Evolutionary conservation across 2,888 invertebrate genomes (phyloP), one percentile per base, ranked within the genome.

Genomic region (Cloeon dipterum): DNA sequence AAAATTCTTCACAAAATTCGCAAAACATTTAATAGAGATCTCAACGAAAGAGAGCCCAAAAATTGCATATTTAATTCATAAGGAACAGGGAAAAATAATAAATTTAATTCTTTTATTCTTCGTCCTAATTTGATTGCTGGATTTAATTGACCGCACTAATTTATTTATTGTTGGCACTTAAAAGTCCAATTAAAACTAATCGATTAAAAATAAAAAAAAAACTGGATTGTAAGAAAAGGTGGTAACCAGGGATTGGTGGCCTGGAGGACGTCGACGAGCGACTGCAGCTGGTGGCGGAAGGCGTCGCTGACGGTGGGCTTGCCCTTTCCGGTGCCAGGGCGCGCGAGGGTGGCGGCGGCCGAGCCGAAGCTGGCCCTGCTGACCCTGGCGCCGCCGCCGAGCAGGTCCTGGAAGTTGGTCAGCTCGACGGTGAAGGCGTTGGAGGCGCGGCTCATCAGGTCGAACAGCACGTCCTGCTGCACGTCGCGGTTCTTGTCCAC

Each of bases 401-500:
- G 46, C 26, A 60, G 47, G 41, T 71, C 72, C 70, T 76, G 74
- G 53, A 68, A 71, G 45, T 65, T 67, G 2, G 70, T 70, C 8
- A 74, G 59, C 48, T 82, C 81, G 49, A 78, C 73, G 1, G 88
- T 77, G 50, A 86, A 85, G 26, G 72, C 70, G 49, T 83, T 82
- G 4, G 69, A 70, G 35, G 86, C 85, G 29, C 82, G 63, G 32
- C 79, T 77, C 62, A 89, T 71, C 44, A 81, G 76, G 53, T 89
- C 86, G 44, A 89, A 86, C 50, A 89, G 76, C 1, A 86, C 83
- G 50, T 88, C 88, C 52, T 89, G 88, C 52, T 88, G 88, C 0
- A 85, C 83, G 49, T 89, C 88, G 7, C 86, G 63, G 55, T 89
- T 89, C 58, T 89, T 89, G 51, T 88, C 86, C 2, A 89, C 83